Conservation (phyloP, 2,888 invertebrate genomes). For the Spicauda simplicius region DNA sequence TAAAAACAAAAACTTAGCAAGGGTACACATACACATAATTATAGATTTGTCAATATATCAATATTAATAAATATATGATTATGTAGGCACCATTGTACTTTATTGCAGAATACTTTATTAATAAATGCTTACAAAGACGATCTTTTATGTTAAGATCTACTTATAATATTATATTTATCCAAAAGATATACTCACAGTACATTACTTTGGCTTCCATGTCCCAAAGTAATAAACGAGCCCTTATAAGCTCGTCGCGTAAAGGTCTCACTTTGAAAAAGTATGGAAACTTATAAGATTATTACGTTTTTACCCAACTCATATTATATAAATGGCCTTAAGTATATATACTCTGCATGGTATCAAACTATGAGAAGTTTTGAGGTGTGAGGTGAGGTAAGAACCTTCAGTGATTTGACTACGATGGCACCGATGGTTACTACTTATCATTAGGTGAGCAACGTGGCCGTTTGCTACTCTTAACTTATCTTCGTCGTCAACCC, state of each 20-base stretch:
- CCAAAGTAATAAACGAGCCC: neutral
- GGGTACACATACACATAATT: no score
- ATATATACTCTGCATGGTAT: no score
- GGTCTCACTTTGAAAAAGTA: slow-evolving; percentile 6
- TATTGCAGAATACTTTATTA: neutral
- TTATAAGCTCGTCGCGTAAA: neutral
- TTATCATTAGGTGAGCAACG: no score
- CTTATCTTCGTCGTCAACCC: no score
- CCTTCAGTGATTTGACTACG: no score
- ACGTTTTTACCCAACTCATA: neutral
- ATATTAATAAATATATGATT: neutral
- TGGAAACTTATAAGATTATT: slow-evolving; percentile 4
- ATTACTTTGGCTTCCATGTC: neutral
- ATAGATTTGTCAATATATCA: no score
- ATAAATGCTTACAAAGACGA: neutral
- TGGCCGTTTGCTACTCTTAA: no score
- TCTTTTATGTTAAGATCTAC: neutral
- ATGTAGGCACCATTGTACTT: neutral
- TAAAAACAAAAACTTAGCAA: no score
- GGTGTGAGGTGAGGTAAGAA: no score
- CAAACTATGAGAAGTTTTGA: no score
- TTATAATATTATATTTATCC: neutral
- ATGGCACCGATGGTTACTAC: no score
- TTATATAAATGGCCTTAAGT: neutral
- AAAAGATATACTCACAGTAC: neutral